A percentile compares a stretch with the other conserved stretches of the same genome.
Conservation (phyloP, 2,888 invertebrate genomes). For the Nemoura dubitans region DNA sequence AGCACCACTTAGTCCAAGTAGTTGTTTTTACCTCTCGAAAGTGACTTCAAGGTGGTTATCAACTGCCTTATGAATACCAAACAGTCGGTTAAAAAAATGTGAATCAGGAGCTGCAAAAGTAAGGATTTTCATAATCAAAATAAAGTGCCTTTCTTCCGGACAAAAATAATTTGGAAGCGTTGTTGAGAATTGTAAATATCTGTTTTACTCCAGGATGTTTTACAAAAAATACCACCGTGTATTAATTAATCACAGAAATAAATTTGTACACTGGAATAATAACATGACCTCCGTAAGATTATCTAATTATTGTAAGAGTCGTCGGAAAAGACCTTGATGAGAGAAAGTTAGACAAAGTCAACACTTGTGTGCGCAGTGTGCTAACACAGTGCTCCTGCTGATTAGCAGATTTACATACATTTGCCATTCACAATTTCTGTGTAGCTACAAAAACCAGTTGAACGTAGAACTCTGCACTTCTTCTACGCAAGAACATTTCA, state of each 20-base stretch:
- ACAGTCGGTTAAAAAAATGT: not conserved
- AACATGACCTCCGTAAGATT: not conserved
- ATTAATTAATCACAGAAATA: not conserved
- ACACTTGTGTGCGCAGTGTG: too few relatives aligned
- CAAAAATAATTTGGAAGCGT: not conserved
- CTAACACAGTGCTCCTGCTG: too few relatives aligned
- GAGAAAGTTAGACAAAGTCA: not conserved
- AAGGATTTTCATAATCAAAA: not conserved
- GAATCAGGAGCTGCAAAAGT: not conserved
- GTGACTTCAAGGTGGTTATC: not conserved
- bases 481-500: not conserved
- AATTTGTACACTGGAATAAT: constrained; percentile 12
- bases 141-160: not conserved
- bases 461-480: not conserved
- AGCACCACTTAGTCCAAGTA: not conserved
- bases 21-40: not conserved
- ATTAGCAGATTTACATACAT: not conserved
- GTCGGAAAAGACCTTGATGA: not conserved
- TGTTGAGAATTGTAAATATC: not conserved
- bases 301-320: not conserved
- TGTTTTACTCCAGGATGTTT: not conserved
- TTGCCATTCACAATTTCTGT: not conserved
- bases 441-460: not conserved
- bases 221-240: not conserved
- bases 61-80: too few relatives aligned